Base-by-base conservation (phyloP, 2,888 invertebrate species). In the Dendrolimus pini region DNA sequence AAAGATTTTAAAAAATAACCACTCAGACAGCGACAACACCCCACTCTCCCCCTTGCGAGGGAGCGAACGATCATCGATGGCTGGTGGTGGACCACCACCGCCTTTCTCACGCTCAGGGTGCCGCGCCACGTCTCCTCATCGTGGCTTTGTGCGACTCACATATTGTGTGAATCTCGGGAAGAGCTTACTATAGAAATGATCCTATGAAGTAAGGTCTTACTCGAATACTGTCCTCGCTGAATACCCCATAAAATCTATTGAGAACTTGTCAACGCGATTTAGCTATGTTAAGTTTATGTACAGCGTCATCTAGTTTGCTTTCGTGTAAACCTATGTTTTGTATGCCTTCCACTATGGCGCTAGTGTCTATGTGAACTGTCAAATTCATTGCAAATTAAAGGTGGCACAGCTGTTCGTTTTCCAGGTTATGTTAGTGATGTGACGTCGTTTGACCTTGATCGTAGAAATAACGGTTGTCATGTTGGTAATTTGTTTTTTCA, bases 1-100 rank as follows among this genome's bases (percentile, higher is more conserved):
- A 52, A 57, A 13, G 41, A 1, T 58, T 53, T 58, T 8, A 56
- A 59, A 64, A 60, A 30, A 55, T 56, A 60, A 60, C 65, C 65
- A 63, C 65, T 67, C 67, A 67, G 65, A 61, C 59, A 60, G 65
- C 66, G 68, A 64, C 67, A 65, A 59, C 59, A 57, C 63, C 67
- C 67, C 67, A 66, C 67, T 47, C 67, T 63, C 56, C 62, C 56
- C 64, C 55, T 60, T 57, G 52, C 53, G 41, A 41, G 63, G 62
- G 55, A 65, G 69, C 59, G 71, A 71, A 70, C 70, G 70, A 72
- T 72, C 72, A 70, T 70, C 70, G 72, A 71, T 41, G 63, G 69
- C 70, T 69, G 54, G 58, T 53, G 62, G 54, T 61, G 53, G 18
- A 14, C 55, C 54, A 61, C 55, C 65, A 56, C 58, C 58, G 71